Evolutionary conservation across 2,888 invertebrate genomes (phyloP).

Genomic region (Caenorhabditis doughertyi): DNA sequence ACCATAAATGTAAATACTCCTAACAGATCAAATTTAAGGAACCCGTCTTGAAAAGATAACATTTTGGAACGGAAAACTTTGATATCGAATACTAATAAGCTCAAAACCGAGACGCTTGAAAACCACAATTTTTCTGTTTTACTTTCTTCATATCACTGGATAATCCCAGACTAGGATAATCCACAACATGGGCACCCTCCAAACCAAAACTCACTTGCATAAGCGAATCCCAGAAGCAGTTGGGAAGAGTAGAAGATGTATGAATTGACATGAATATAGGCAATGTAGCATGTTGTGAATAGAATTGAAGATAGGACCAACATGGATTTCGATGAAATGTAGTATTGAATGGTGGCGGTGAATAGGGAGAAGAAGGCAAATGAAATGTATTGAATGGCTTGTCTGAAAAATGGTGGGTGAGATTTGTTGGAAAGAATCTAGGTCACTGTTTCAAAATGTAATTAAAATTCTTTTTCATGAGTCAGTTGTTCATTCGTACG

Average conservation of each 20-base stretch:
- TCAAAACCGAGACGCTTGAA: no score
- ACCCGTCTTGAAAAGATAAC: no score
- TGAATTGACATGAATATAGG: slow-evolving; percentile 60
- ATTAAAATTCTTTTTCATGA: no score
- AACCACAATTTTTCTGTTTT: no score
- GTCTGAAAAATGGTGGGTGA: slow-evolving; percentile 51
- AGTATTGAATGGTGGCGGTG: slow-evolving; percentile 63
- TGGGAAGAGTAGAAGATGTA: slow-evolving; percentile 63
- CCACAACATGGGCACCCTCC: no score
- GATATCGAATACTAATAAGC: no score
- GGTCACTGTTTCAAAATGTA: not conserved
- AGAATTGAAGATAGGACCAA: slow-evolving; percentile 45
- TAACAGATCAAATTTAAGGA: no score
- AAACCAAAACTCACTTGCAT: slow-evolving; percentile 62
- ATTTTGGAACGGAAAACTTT: no score
- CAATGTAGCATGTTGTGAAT: slow-evolving; percentile 55
- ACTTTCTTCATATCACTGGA: no score
- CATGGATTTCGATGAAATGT: slow-evolving; percentile 63
- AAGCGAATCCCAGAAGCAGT: slow-evolving; percentile 62
- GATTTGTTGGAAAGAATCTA: not conserved
- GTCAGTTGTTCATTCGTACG: no score
- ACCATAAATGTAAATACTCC: no score
- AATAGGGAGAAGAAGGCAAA: slow-evolving; percentile 68
- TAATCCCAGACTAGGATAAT: no score
- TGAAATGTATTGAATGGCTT: slow-evolving; percentile 67